A percentile compares a stretch with the other conserved stretches of the same genome.
Conservation (phyloP, 2,113 vertebrate species). For the Camelus dromedarius region DNA sequence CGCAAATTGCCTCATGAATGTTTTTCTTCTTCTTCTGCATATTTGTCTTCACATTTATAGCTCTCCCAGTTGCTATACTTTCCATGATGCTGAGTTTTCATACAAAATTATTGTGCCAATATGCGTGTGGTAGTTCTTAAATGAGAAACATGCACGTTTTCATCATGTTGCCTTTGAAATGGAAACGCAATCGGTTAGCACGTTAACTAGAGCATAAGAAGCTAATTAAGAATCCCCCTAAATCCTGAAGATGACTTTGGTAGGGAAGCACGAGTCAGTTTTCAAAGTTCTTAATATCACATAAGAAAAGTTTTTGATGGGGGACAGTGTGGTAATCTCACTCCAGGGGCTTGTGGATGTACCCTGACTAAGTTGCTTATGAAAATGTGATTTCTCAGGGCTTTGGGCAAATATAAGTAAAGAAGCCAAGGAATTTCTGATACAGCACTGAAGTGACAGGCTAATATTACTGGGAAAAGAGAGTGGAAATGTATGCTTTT, state of each 20-base stretch:
- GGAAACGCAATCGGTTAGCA: constrained; percentile 28
- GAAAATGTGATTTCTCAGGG: constrained; percentile 65
- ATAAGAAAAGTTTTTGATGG: neutral
- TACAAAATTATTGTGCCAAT: neutral
- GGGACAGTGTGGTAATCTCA: neutral
- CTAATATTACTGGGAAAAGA: constrained; percentile 44
- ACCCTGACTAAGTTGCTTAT: constrained; percentile 51
- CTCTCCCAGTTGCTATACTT: constrained; percentile 31
- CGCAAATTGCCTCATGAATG: constrained; percentile 66
- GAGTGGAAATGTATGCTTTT: constrained; percentile 36
- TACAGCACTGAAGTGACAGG: constrained; percentile 46
- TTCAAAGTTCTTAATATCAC: constrained; percentile 48
- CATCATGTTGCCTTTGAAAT: constrained; percentile 64
- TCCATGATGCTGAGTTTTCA: neutral
- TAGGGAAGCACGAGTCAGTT: constrained; percentile 9
- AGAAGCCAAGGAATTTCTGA: constrained; percentile 45
- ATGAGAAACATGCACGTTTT: neutral
- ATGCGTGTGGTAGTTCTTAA: constrained; percentile 1
- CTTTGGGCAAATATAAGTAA: constrained; percentile 51
- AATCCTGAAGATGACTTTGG: neutral
- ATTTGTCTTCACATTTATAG: constrained; percentile 69
- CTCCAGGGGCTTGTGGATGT: neutral
- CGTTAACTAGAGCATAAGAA: constrained; percentile 14
- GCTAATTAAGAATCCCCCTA: constrained; percentile 56
- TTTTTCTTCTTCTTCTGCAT: constrained; percentile 60